Conservation (phyloP, 1,140 invertebrate genomes). For the Elymnias hypermnestra region DNA sequence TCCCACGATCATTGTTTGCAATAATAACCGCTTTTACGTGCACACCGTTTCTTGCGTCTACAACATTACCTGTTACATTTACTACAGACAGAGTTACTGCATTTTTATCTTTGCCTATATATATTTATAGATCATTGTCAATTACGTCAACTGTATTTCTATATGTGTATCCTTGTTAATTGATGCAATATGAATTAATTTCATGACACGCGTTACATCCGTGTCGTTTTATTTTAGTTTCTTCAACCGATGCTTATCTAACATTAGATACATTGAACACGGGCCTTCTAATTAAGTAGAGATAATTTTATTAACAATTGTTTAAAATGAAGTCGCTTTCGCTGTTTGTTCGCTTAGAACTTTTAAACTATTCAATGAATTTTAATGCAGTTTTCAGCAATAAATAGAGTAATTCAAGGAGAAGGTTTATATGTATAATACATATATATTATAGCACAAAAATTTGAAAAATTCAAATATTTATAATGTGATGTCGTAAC, state of each 20-base stretch:
- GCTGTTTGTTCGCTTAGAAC: too few relatives aligned
- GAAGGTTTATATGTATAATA: too few relatives aligned
- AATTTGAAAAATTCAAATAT: too few relatives aligned
- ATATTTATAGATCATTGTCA: constrained; percentile 1
- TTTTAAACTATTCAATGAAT: too few relatives aligned
- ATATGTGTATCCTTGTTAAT: constrained; percentile 23
- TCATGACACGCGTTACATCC: constrained; percentile 44
- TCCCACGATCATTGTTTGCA: constrained; percentile 63
- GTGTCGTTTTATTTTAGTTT: constrained; percentile 16
- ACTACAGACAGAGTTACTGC: neutral
- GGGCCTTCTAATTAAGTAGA: neutral
- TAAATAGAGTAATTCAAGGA: too few relatives aligned
- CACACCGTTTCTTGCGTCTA: constrained; percentile 27
- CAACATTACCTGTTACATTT: constrained; percentile 17
- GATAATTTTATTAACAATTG: constrained; percentile 10
- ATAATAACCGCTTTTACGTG: constrained; percentile 37
- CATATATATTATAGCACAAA: too few relatives aligned
- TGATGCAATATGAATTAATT: constrained; percentile 41
- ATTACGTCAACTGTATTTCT: constrained; percentile 1
- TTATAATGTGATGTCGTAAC: too few relatives aligned
- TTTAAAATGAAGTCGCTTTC: too few relatives aligned
- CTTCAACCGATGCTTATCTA: constrained; percentile 24
- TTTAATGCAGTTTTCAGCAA: too few relatives aligned
- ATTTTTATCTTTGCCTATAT: constrained; percentile 12
- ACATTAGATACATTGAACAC: constrained; percentile 3